Evolutionary conservation across 2,113 vertebrate species (phyloP).

Genomic region (Larimichthys polyactis): DNA sequence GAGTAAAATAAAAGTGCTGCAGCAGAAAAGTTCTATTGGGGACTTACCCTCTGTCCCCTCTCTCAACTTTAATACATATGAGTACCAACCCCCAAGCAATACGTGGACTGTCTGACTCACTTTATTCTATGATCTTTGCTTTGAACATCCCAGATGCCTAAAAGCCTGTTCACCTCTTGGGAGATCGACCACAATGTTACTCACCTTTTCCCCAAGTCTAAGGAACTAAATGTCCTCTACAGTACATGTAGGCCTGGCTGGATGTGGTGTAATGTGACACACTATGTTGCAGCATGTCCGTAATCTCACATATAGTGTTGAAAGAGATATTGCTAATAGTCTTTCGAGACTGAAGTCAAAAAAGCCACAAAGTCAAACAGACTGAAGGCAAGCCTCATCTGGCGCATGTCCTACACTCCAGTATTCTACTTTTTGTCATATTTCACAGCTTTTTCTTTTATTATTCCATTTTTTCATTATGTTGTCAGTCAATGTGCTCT

Average conservation of each 20-base stretch:
- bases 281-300: background rate
- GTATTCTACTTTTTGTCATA: too few relatives aligned
- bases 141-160: background rate
- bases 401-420: too few relatives aligned
- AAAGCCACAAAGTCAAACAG: background rate
- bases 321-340: background rate
- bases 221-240: conserved; percentile 1
- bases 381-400: background rate
- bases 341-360: background rate
- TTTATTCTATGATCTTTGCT: background rate
- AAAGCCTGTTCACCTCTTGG: background rate
- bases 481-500: too few relatives aligned
- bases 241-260: background rate
- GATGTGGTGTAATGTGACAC: background rate
- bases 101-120: background rate
- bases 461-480: background rate
- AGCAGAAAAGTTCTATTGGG: background rate
- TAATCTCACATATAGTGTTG: background rate
- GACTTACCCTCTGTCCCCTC: background rate
- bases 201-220: background rate
- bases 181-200: background rate
- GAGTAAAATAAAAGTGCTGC: background rate
- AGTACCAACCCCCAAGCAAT: background rate
- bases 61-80: background rate
- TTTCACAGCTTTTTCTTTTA: too few relatives aligned